Evolutionary conservation across 2,797 vertebrate genomes (phyloP), one percentile per base, ranked within the genome.

Genomic region (Botia kubotai): DNA sequence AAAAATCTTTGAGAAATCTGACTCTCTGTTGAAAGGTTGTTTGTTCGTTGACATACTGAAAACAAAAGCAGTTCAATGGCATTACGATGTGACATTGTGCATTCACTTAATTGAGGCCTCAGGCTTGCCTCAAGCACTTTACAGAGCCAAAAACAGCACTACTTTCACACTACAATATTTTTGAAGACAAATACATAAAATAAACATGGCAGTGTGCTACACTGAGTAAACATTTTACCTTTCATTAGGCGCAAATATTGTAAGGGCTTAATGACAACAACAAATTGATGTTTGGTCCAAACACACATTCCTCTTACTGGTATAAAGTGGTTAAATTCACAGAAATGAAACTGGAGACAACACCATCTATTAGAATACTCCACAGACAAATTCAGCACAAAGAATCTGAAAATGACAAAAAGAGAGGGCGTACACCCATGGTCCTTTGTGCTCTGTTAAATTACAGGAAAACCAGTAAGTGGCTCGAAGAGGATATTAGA

Each of bases 361-460:
- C 26, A 53, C n/a, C 63, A 68, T 55, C 23, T 33, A 13, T 19
- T 29, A 50, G 39, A 23, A 62, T 29, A n/a, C 48, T 57, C 8
- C 14, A 17, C 68, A 63, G 43, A 75, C 21, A 17, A 55, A 58
- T 16, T n/a, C 33, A 33, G 66, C 14, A 60, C 19, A 57, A 70
- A 77, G 55, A n/a, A n/a, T 57, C 52, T 26, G 12, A 11, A 46
- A n/a, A 12, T 19, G 21, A 68, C 57, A 53, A 82, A 79, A 68
- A 60, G 12, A 46, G 19, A 74, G 65, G 65, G 81, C 43, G 71
- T 70, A 48, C 17, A 53, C 55, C 46, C 43, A 52, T 58, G 19
- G 1, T 52, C 67, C 46, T 72, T 69, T 85, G 52, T 68, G 66
- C 48, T 67, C 53, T 11, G 33, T 73, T 69, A 77, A 80, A 50